Percentiles rank a stretch among this genome's conserved stretches.
Conservation (phyloP, 2,888 invertebrate genomes). For the Cyclophora punctaria region DNA sequence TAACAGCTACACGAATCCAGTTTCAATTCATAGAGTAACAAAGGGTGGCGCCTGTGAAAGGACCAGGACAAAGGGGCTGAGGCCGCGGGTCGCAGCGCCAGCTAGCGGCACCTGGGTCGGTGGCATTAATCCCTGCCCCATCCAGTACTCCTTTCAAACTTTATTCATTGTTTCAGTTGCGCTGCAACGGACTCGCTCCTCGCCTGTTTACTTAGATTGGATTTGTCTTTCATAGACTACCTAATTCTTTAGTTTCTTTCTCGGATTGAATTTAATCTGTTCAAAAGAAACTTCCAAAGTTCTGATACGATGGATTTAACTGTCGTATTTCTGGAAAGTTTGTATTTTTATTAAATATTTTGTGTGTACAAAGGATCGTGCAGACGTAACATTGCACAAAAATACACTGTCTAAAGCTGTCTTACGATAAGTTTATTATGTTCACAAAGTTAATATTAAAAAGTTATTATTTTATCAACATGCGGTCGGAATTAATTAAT, state of each 20-base stretch:
- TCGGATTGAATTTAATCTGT: constrained; percentile 21
- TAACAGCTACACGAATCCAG: constrained; percentile 5
- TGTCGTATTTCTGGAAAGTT: constrained; percentile 8
- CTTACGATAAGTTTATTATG: background rate
- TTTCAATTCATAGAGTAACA: constrained; percentile 9
- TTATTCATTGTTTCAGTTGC: constrained; percentile 61
- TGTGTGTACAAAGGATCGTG: no score
- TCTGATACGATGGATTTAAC: constrained; percentile 17
- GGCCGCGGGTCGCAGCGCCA: constrained; percentile 27
- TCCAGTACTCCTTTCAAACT: constrained; percentile 50
- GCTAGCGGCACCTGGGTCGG: constrained; percentile 45
- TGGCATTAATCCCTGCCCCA: constrained; percentile 37
- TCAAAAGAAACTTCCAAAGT: constrained; percentile 15
- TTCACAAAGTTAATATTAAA: background rate
- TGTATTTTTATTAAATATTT: no score
- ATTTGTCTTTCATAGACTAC: constrained; percentile 41
- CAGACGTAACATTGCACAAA: no score
- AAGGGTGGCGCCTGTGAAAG: constrained; percentile 12
- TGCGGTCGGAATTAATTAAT: background rate
- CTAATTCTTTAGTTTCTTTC: constrained; percentile 31
- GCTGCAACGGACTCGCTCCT: constrained; percentile 33
- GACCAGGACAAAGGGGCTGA: constrained; percentile 24
- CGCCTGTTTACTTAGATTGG: constrained; percentile 46
- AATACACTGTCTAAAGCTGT: background rate
- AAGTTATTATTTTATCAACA: background rate